phyloP scores from a whole-genome alignment of 2,113 vertebrate species.

The Corythaeola cristata region DNA sequence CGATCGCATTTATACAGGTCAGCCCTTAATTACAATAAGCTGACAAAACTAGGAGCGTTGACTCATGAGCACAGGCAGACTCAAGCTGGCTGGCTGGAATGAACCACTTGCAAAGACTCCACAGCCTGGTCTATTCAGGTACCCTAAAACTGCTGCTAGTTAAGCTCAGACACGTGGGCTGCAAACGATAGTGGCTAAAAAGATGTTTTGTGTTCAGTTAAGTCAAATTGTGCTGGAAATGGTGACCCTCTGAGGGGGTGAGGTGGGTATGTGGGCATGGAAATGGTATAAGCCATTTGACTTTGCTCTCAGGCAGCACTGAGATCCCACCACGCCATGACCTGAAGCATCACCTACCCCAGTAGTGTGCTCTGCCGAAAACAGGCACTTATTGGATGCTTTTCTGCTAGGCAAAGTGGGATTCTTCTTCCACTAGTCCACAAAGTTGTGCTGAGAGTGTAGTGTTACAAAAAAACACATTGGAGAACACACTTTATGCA shows the following conservation, averaged over 20 bases:
- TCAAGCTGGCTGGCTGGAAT: background rate
- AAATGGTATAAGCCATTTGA: background rate
- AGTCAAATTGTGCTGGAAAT: background rate
- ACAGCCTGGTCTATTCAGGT: background rate
- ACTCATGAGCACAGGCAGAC: background rate
- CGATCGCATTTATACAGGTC: background rate
- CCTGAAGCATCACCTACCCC: background rate
- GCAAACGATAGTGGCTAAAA: background rate
- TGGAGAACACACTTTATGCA: background rate
- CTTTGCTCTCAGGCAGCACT: background rate
- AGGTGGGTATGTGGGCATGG: background rate
- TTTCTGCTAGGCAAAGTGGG: background rate
- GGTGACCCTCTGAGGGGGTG: background rate
- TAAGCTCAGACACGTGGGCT: background rate
- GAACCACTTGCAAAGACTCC: background rate
- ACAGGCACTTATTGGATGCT: background rate
- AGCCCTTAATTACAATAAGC: background rate
- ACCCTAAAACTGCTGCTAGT: background rate
- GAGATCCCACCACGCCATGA: background rate
- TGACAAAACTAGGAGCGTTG: background rate
- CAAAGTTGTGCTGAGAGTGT: background rate
- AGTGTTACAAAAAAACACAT: background rate
- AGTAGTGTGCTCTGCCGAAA: accelerated
- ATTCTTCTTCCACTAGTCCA: background rate
- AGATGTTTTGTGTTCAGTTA: background rate